Conservation (phyloP, 1,140 invertebrate genomes). For the Leptopilina clavipes region DNA sequence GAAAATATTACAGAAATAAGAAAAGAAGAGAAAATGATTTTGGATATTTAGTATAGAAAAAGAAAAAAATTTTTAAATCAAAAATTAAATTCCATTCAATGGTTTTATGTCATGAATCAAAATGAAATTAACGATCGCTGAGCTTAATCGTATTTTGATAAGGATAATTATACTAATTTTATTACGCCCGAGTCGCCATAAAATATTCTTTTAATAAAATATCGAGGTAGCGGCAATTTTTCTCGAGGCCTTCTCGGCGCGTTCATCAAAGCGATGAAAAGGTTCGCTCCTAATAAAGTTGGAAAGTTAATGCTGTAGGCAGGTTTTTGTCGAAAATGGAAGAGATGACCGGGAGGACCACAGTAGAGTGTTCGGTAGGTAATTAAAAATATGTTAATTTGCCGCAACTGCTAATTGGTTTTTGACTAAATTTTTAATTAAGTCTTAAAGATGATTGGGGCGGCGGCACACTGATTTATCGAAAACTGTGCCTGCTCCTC, state of each 20-base stretch:
- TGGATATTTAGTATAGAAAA: background rate
- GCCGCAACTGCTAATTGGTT: conserved; percentile 67
- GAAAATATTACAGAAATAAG: no score
- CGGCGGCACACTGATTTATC: conserved; percentile 68
- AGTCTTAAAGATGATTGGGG: conserved; percentile 67
- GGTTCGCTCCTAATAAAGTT: conserved; percentile 51
- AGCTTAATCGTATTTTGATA: conserved; percentile 18
- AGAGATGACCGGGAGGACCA: conserved; percentile 15
- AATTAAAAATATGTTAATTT: conserved; percentile 72
- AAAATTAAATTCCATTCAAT: background rate
- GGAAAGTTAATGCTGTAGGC: conserved; percentile 53
- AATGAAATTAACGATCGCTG: background rate
- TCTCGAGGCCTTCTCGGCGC: conserved; percentile 34
- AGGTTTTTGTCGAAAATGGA: conserved; percentile 53
- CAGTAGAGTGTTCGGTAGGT: conserved; percentile 63
- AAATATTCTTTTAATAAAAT: conserved; percentile 27
- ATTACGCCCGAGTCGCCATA: background rate
- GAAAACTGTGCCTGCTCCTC: conserved; percentile 47
- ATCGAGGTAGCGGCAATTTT: background rate
- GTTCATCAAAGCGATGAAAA: conserved; percentile 51
- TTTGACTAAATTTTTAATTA: conserved; percentile 72
- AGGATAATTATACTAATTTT: conserved; percentile 31
- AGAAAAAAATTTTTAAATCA: background rate
- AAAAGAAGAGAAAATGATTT: background rate
- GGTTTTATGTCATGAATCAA: background rate